phyloP scores from a whole-genome alignment of 2,888 invertebrate genomes.

The Argyresthia goedartella region DNA sequence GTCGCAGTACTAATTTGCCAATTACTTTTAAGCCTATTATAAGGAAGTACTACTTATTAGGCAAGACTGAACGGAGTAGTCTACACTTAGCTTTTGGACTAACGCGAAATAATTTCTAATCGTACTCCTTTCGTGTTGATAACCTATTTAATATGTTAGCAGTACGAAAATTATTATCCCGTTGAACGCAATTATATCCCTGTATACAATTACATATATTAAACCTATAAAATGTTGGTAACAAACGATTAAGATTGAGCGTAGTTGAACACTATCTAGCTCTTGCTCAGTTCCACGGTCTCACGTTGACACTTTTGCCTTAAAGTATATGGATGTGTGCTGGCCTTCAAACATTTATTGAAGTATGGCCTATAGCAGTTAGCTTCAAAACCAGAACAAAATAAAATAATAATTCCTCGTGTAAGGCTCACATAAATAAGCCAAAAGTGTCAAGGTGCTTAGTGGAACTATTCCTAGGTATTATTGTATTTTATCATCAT shows the following conservation, averaged over 20 bases:
- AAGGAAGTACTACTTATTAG: background rate
- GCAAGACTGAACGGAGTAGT: constrained; percentile 1
- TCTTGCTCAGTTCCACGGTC: constrained; percentile 15
- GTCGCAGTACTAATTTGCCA: constrained; percentile 15
- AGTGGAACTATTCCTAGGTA: no score
- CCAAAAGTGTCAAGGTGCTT: no score
- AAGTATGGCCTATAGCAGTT: background rate
- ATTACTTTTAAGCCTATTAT: constrained; percentile 17
- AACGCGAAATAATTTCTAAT: constrained; percentile 50
- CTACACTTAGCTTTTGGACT: constrained; percentile 7
- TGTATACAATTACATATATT: background rate
- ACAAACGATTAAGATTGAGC: background rate
- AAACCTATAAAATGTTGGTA: background rate
- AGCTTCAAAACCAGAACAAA: background rate
- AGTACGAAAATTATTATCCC: constrained; percentile 61
- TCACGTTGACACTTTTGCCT: background rate
- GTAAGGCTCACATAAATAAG: no score
- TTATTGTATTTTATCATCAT: no score
- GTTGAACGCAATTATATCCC: constrained; percentile 12
- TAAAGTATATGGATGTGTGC: background rate
- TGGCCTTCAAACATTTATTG: background rate
- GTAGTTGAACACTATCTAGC: constrained; percentile 27
- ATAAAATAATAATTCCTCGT: no score
- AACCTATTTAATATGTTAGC: constrained; percentile 51
- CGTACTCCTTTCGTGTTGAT: constrained; percentile 66